phyloP scores from a whole-genome alignment of 2,888 invertebrate species.

The Pteria penguin region DNA sequence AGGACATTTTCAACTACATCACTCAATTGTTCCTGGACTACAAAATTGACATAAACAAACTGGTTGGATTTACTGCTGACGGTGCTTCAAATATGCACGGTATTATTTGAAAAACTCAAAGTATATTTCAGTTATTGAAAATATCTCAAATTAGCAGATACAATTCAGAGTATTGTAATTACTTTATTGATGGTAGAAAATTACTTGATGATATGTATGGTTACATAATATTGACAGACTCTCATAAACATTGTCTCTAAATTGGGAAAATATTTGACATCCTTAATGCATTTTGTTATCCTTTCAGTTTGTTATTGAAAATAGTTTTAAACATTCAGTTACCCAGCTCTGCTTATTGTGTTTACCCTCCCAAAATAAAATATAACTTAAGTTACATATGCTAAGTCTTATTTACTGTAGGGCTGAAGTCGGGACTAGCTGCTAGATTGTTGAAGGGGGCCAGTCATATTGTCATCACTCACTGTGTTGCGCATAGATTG shows the following conservation, averaged over 20 bases:
- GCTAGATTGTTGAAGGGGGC: slow-evolving; percentile 22
- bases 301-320: background rate
- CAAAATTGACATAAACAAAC: background rate
- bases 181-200: background rate
- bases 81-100: slow-evolving; percentile 13
- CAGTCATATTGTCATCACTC: slow-evolving; percentile 21
- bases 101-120: background rate
- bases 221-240: background rate
- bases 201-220: background rate
- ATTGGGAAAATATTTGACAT: background rate
- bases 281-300: background rate
- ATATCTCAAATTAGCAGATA: background rate
- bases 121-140: background rate
- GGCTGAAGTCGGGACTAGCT: slow-evolving; percentile 33
- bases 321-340: no score
- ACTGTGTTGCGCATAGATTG: slow-evolving; percentile 36
- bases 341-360: no score
- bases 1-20: background rate
- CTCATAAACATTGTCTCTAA: background rate
- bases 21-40: background rate
- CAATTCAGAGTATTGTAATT: background rate
- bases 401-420: slow-evolving; percentile 6
- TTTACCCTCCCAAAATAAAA: no score
- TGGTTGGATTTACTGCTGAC: slow-evolving; percentile 10
- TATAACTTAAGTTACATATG: no score